Evolutionary conservation across 2,888 invertebrate species (phyloP), one percentile per base, ranked within the genome.

Genomic region (Eucera pruinosa): DNA sequence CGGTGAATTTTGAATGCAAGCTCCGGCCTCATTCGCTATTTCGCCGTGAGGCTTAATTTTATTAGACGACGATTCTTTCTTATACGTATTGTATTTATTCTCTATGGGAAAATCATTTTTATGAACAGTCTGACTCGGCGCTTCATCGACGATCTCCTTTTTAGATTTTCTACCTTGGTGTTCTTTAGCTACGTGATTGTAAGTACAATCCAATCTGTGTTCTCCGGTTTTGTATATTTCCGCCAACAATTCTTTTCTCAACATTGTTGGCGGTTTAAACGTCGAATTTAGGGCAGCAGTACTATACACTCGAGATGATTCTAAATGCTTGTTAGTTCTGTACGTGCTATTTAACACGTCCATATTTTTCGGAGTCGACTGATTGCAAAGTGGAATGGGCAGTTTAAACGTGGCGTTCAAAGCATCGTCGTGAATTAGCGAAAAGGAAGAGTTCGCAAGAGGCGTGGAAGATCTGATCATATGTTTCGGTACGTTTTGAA

Each of bases 71-170:
- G 75, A 64, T 30, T 81, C 81, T 72, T 87, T 89, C 67, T 82
- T 86, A 67, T 89, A 90, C 0, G 90, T 90, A 62, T 89, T 86
- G 27, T 87, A 89, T 50, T 85, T 86, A 80, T 87, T 88, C 43
- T 81, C 84, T n/a, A 58, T n/a, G 9, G 75, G 62, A 50, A 69
- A 75, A 64, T 80, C 57, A 30, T 47, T 68, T 50, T 67, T 67
- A 20, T 7, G 6, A 58, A 36, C 13, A 60, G 65, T 68, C 15
- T 68, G 60, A 55, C 81, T 61, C 18, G 52, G 71, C 4, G 68
- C 74, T 27, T 45, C 62, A 20, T 85, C 73, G 30, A 78, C 47
- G 27, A 64, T 64, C 20, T 75, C 61, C 15, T 58, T 72, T 18
- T 50, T 47, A 11, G 54, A 43, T 3, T 41, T 69, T 11, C 61